Base-by-base conservation (phyloP, 2,113 vertebrate species). In the Meles meles region DNA sequence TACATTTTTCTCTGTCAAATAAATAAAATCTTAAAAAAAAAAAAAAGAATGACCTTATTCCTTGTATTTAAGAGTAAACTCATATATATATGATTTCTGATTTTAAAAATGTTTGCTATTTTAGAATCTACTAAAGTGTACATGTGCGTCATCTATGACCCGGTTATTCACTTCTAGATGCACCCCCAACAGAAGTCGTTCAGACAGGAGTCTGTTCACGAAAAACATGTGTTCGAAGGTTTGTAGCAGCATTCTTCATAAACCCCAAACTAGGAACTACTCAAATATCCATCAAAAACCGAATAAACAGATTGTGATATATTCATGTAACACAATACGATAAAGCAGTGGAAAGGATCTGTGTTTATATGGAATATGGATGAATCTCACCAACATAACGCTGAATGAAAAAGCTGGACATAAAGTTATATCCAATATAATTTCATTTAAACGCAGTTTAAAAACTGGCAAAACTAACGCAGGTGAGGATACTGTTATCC, bases 41-140 rank as follows among this genome's bases (percentile, higher is more conserved):
- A 17, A 52, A 17, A 52, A 18, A 52, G 1, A 15, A 91, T 55
- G 15, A 87, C 37, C 42, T 76, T 79, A 39, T 52, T 85, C 34
- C 76, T 83, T 69, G 9, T 14, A 91, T 90, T 88, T 94, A 67
- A 92, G 69, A 92, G 79, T 55, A 69, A 96, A 91, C 4, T 52
- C 65, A 85, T 47, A 39, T 23, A 39, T 23, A 39, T 17, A 42
- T 17, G 57, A 81, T 59, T 92, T 67, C 87, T 63, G 42, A 87
- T 21, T 61, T 82, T 86, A 44, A 87, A 87, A 98, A 57, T 57
- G 63, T 85, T 91, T 74, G 65, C 49, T 76, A 25, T 76, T 93
- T 89, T 71, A 74, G 65, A 89, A 86, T 55, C 90, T 67, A 52
- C 69, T 74, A 49, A 49, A 39, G 52, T 83, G 3, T 39, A 1